Conservation (phyloP, 2,113 vertebrate genomes). For the Nycticryphes semicollaris region DNA sequence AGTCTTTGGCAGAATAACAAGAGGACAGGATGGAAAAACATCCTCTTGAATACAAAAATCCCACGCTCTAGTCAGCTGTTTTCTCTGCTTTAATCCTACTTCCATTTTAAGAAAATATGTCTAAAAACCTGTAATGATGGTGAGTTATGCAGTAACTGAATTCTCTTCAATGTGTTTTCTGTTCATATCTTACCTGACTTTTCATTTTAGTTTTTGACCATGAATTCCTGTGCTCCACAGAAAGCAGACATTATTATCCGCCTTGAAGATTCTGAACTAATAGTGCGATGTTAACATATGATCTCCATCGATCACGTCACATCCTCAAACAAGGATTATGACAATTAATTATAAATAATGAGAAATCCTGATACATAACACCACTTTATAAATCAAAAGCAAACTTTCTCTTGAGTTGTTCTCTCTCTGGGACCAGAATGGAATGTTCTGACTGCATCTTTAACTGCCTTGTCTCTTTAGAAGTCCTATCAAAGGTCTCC, state of each 20-base stretch:
- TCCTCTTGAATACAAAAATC: neutral
- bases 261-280: neutral
- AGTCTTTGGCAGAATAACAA: neutral
- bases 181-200: neutral
- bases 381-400: neutral
- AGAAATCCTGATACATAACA: neutral
- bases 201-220: neutral
- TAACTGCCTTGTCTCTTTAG: neutral
- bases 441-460: neutral
- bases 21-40: neutral
- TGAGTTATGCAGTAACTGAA: neutral
- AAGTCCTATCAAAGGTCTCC: neutral
- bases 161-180: neutral
- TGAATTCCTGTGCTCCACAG: neutral
- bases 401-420: neutral
- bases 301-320: neutral
- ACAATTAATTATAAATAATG: neutral
- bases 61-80: neutral
- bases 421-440: neutral
- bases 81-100: neutral
- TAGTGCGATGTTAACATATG: neutral
- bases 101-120: slow-evolving; percentile 1
- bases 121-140: neutral
- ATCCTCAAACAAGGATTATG: neutral
- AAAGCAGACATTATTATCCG: neutral